Base-by-base conservation (phyloP, 2,113 vertebrate genomes). In the Nannobrachium achirus region DNA sequence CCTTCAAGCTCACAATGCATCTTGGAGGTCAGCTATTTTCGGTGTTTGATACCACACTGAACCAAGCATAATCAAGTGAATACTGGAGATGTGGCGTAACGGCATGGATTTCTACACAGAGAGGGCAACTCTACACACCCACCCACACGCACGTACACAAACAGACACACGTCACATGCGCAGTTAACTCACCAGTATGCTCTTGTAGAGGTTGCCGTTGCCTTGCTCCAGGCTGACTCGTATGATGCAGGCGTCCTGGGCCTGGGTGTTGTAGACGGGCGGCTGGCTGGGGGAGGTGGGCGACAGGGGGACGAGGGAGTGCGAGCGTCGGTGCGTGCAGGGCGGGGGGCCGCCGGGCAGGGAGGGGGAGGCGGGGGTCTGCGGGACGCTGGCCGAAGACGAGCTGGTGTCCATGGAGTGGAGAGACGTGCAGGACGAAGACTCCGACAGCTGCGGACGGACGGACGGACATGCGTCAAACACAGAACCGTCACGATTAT, bases 181-280 rank as follows among this genome's bases (percentile, higher is more conserved):
- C n/a, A n/a, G n/a, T n/a, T n/a, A n/a, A 42, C 89, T 88, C 75
- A 98, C 97, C 95, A 98, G 60, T 51, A 98, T 97, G 91, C 96
- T 98, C 88, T 98, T 98, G 92, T 98, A 99, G 78, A 98, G 91
- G 18, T 97, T 98, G 33, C 94, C 95, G 0, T 95, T 96, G 84
- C 88, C 87, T 0, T 96, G 89, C 10, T 97, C 93, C 14, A 93
- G 50, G 9, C 96, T 97, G 87, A 95, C 93, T 0, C 95, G 88
- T 77, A 99, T 93, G 72, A 99, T 95, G 85, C 97, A 97, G 0
- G 77, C 89, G 5, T 97, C 95, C n/a, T 93, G 89, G 0, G 90
- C 93, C 90, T 97, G 96, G 0, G 92, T 94, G 89, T 96, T 98
- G 80, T 97, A 96, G 20, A 89, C 75, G 0, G 93, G 94, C 44